phyloP scores from a whole-genome alignment of 2,888 invertebrate species.

The Volucella inflata region DNA sequence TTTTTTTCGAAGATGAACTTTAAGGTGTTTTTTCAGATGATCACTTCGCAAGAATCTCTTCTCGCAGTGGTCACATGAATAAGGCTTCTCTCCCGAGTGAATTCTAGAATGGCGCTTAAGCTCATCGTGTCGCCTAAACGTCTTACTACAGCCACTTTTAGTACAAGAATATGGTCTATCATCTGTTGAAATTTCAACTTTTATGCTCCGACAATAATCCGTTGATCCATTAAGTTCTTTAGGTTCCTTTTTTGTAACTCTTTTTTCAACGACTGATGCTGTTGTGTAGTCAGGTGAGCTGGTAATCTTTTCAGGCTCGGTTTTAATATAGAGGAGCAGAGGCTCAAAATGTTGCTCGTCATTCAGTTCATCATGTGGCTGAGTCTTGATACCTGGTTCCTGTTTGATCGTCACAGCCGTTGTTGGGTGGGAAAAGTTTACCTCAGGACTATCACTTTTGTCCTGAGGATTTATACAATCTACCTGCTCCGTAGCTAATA shows the following conservation, averaged over 20 bases:
- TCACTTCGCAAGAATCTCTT: constrained; percentile 81
- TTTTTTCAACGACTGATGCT: not conserved
- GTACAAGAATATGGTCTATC: constrained; percentile 22
- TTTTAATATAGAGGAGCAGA: constrained; percentile 5
- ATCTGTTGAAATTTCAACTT: not conserved
- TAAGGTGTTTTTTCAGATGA: constrained; percentile 81
- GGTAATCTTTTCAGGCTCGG: constrained; percentile 13
- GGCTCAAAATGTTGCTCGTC: not conserved
- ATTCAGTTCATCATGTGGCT: not conserved
- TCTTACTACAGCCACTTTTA: constrained; percentile 77
- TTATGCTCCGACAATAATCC: not conserved
- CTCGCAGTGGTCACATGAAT: constrained; percentile 79
- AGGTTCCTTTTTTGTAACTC: not conserved
- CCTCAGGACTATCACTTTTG: not conserved
- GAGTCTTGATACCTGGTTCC: constrained; percentile 14
- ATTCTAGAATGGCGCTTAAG: constrained; percentile 81
- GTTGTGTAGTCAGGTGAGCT: constrained; percentile 4
- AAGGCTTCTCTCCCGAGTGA: constrained; percentile 81
- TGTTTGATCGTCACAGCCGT: constrained; percentile 23
- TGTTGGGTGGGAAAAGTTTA: not conserved
- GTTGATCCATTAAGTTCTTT: not conserved
- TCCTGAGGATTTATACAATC: constrained; percentile 5
- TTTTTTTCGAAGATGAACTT: constrained; percentile 53
- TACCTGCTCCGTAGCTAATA: constrained; percentile 9
- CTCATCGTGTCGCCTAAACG: constrained; percentile 81